Evolutionary conservation across 2,888 invertebrate species (phyloP).

Genomic region (Exephanes ischioxanthus): DNA sequence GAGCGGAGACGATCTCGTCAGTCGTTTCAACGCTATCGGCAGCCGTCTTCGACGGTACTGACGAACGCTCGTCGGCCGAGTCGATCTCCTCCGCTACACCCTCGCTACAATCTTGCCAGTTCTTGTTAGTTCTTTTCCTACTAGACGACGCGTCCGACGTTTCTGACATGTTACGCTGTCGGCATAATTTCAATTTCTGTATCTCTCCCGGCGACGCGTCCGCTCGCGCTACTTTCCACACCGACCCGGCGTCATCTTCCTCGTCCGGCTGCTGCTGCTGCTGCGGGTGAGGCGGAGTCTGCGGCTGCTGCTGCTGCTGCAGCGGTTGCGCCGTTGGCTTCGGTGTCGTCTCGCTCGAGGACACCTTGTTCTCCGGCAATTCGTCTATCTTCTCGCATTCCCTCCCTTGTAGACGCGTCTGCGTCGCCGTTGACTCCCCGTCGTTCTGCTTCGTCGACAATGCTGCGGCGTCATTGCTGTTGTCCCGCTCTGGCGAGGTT

Average conservation of each 20-base stretch:
- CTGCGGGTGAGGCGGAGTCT: slow-evolving; percentile 6
- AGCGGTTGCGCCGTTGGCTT: slow-evolving; percentile 33
- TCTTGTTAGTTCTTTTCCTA: slow-evolving; percentile 80
- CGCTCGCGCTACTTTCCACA: slow-evolving; percentile 85
- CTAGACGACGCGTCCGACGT: slow-evolving; percentile 80
- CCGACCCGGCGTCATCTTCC: slow-evolving; percentile 81
- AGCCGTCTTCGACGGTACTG: slow-evolving; percentile 72
- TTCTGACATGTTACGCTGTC: slow-evolving; percentile 86
- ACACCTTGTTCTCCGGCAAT: slow-evolving; percentile 70
- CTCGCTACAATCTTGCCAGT: slow-evolving; percentile 81
- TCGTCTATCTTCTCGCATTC: slow-evolving; percentile 65
- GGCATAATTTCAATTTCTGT: slow-evolving; percentile 88
- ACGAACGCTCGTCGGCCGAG: slow-evolving; percentile 82
- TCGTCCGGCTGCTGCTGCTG: slow-evolving; percentile 59
- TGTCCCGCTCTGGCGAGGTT: slow-evolving; percentile 86
- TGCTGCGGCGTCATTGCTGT: slow-evolving; percentile 74
- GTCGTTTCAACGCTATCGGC: slow-evolving; percentile 72
- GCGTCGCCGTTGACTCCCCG: slow-evolving; percentile 68
- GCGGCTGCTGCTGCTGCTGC: slow-evolving; percentile 19
- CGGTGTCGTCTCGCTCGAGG: slow-evolving; percentile 66
- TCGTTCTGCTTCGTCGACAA: slow-evolving; percentile 70
- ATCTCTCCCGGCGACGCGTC: slow-evolving; percentile 87
- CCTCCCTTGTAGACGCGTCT: slow-evolving; percentile 64
- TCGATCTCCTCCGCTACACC: slow-evolving; percentile 83
- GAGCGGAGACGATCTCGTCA: slow-evolving; percentile 81